phyloP scores from a whole-genome alignment of 2,888 invertebrate species.

The Oscheius sp. region DNA sequence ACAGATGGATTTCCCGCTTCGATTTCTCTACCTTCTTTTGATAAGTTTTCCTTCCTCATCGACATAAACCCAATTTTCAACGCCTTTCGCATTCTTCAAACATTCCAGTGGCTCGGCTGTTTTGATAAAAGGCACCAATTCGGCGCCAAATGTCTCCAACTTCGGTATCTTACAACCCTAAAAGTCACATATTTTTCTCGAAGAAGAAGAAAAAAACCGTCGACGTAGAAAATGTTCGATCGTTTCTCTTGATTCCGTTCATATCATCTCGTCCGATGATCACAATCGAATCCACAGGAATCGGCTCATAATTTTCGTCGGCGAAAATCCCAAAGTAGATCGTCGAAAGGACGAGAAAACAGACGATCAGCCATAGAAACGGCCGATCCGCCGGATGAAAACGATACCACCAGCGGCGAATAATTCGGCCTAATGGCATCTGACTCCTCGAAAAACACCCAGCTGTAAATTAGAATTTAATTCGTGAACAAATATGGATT shows the following conservation, averaged over 20 bases:
- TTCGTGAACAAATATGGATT: too few species aligned
- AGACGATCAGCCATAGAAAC: too few species aligned
- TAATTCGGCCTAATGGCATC: too few species aligned
- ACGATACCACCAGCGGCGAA: too few species aligned
- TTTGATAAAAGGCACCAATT: slow-evolving; percentile 58
- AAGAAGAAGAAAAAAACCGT: background rate
- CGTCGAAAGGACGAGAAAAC: background rate
- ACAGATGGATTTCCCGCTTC: background rate
- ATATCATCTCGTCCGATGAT: background rate
- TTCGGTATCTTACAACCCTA: slow-evolving; percentile 63
- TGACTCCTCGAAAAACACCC: too few species aligned
- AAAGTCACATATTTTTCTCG: background rate
- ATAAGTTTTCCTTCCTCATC: slow-evolving; percentile 50
- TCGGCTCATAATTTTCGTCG: background rate
- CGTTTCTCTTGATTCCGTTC: background rate
- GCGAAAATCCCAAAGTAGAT: too few species aligned
- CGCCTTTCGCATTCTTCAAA: slow-evolving; percentile 24
- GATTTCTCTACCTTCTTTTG: slow-evolving; percentile 42
- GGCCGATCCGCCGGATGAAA: too few species aligned
- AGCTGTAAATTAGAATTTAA: too few species aligned
- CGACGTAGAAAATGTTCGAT: background rate
- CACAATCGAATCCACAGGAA: background rate
- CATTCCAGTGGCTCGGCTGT: slow-evolving; percentile 52
- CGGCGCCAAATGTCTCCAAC: slow-evolving; percentile 56
- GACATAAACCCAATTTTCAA: slow-evolving; percentile 56